Conservation (phyloP, 2,888 invertebrate species). For the Diarsia rubi region DNA sequence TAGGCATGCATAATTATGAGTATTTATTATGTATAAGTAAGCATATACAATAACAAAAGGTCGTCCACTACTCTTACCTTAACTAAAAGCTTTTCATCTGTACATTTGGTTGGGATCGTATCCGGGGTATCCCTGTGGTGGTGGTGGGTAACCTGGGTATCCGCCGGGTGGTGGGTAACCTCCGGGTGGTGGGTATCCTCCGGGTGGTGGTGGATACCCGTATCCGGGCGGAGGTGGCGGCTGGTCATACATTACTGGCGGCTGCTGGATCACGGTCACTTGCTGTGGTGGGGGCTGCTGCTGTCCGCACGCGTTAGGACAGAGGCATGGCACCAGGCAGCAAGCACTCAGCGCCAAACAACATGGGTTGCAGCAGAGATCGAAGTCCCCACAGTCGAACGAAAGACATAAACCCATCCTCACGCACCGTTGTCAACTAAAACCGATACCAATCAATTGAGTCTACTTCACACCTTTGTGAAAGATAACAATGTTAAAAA, state of each 20-base stretch:
- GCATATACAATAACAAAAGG: slow-evolving; percentile 49
- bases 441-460: slow-evolving; percentile 67
- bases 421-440: slow-evolving; percentile 75
- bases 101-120: slow-evolving; percentile 72
- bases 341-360: slow-evolving; percentile 86
- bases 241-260: slow-evolving; percentile 78
- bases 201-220: slow-evolving; percentile 74
- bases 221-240: slow-evolving; percentile 77
- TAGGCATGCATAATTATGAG: slow-evolving; percentile 31
- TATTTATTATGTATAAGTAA: slow-evolving; percentile 4
- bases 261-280: slow-evolving; percentile 82
- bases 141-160: slow-evolving; percentile 71
- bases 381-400: slow-evolving; percentile 85
- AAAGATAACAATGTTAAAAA: slow-evolving; percentile 7
- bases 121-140: slow-evolving; percentile 69
- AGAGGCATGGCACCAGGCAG: slow-evolving; percentile 85
- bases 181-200: slow-evolving; percentile 69
- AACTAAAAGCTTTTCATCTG: slow-evolving; percentile 75
- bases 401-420: slow-evolving; percentile 87
- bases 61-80: slow-evolving; percentile 80
- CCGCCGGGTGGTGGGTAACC: slow-evolving; percentile 69
- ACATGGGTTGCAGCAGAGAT: slow-evolving; percentile 85
- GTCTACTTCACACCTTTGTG: slow-evolving; percentile 15
- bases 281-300: slow-evolving; percentile 82
- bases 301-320: slow-evolving; percentile 87